These are phyloP conservation scores for Drosophila parvula DNA, from an alignment of 1,140 invertebrate species.

Conservation along the genomic window DNA sequence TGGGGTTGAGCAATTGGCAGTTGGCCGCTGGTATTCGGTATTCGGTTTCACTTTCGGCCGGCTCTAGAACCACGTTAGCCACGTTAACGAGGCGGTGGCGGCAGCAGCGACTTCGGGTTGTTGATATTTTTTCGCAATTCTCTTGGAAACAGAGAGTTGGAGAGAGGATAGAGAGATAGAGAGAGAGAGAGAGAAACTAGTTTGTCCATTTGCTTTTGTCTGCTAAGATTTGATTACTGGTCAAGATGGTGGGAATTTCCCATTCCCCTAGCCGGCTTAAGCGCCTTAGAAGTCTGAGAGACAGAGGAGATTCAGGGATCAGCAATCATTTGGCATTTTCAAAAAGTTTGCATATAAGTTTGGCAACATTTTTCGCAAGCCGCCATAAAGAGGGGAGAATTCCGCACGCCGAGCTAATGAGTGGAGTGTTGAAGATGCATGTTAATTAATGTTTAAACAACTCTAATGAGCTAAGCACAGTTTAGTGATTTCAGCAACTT, in stretches of 20 bases:
- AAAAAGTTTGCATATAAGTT: constrained; percentile 32
- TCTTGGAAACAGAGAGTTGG: constrained; percentile 30
- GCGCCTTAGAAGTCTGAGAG: constrained; percentile 35
- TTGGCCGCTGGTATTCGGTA: constrained; percentile 49
- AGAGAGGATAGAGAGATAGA: background rate
- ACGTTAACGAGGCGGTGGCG: constrained; percentile 28
- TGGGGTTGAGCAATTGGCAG: constrained; percentile 59
- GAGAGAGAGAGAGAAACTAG: constrained; percentile 51
- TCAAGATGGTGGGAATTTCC: constrained; percentile 29
- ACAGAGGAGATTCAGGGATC: constrained; percentile 20
- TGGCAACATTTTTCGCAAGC: constrained; percentile 24
- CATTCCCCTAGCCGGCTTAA: constrained; percentile 19
- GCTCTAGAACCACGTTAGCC: constrained; percentile 60
- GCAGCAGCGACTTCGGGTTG: constrained; percentile 48
- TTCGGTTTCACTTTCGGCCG: constrained; percentile 75
- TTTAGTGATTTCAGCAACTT: constrained; percentile 27
- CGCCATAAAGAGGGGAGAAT: constrained; percentile 5
- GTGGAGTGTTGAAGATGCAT: constrained; percentile 11
- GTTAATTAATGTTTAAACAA: constrained; percentile 46
- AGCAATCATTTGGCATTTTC: constrained; percentile 34
- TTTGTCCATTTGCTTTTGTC: constrained; percentile 58
- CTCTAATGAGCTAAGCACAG: constrained; percentile 44
- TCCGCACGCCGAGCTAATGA: constrained; percentile 40
- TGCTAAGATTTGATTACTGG: constrained; percentile 66
- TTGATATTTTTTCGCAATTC: constrained; percentile 78